Evolutionary conservation across 2,797 vertebrate genomes (phyloP).

Genomic region (Atherinosoma microstoma): DNA sequence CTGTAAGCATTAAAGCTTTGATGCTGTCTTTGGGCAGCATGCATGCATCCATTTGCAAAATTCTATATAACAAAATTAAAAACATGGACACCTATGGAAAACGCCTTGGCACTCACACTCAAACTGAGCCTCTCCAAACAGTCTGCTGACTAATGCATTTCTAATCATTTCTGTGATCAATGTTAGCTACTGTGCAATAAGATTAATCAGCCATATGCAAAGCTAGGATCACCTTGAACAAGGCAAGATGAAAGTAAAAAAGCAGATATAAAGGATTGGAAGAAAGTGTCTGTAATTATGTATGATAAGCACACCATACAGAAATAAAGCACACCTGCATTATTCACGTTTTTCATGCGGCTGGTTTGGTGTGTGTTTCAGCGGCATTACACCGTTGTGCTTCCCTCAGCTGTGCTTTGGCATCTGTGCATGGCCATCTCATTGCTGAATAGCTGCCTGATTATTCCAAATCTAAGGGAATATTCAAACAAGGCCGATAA

Average conservation of each 20-base stretch:
- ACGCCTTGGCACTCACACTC: slow-evolving; percentile 79
- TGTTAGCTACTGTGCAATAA: slow-evolving; percentile 81
- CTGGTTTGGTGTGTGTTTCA: slow-evolving; percentile 59
- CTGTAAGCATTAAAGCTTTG: slow-evolving; percentile 82
- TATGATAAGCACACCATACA: slow-evolving; percentile 64
- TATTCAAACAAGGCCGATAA: slow-evolving; percentile 84
- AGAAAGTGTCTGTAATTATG: slow-evolving; percentile 65
- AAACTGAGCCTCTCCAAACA: slow-evolving; percentile 75
- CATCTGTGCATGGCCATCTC: slow-evolving; percentile 82
- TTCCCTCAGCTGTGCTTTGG: slow-evolving; percentile 81
- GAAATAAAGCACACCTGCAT: slow-evolving; percentile 77
- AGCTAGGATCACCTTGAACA: slow-evolving; percentile 79
- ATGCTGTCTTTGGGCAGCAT: slow-evolving; percentile 79
- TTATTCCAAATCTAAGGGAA: slow-evolving; percentile 84
- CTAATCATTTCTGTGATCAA: slow-evolving; percentile 85
- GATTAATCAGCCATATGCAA: slow-evolving; percentile 84
- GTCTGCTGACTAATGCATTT: slow-evolving; percentile 85
- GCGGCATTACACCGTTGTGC: slow-evolving; percentile 61
- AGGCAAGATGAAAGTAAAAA: slow-evolving; percentile 50
- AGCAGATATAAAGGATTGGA: slow-evolving; percentile 58
- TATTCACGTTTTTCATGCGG: slow-evolving; percentile 67
- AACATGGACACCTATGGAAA: slow-evolving; percentile 83
- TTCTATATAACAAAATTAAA: slow-evolving; percentile 84
- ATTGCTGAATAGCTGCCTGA: slow-evolving; percentile 82
- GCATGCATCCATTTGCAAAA: slow-evolving; percentile 83